Evolutionary conservation across 1,140 invertebrate genomes (phyloP), one percentile per base, ranked within the genome.

Genomic region (Drosophila serrata): DNA sequence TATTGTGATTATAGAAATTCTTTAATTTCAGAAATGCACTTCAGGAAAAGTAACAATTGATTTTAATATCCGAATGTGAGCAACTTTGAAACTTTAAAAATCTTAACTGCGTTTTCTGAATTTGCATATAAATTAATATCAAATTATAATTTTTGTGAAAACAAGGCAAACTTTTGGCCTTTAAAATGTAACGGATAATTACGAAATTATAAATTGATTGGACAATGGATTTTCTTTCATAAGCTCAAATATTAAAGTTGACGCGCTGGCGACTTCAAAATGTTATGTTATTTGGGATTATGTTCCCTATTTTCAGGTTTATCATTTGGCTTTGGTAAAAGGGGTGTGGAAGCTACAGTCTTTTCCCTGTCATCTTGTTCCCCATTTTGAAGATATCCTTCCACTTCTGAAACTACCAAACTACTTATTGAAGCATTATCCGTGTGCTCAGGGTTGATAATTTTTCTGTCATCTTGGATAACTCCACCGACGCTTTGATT

Each of bases 391-490:
- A 78, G 63, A 63, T 85, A 79, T 7, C 51, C 78, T 8, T 40
- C 77, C 4, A 73, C 65, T 45, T 90, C 85, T n/a, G 85, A 85
- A 42, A 81, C 64, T 29, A 84, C 67, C 19, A 90, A 62, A 70
- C 85, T 90, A 57, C 81, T 88, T 22, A 84, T 62, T 33, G 85
- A 90, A 11, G 73, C 85, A 67, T 90, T 72, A 43, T 81, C 85
- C 4, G 74, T 73, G 57, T 55, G 75, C 19, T 87, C 79, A 17
- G 63, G 45, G 31, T 68, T 75, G 7, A 27, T 73, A 5, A 42
- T 55, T 45, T 56, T 62, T 9, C 27, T 63, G 1, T 63, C 70
- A 24, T 40, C 56, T 6, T 72, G 59, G 29, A 59, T 37, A 7
- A 48, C 61, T 11, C 49, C 68, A 63, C 70, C 77, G 11, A 45